Evolutionary conservation across 2,113 vertebrate species (phyloP).

Genomic region (Prunella fulvescens): DNA sequence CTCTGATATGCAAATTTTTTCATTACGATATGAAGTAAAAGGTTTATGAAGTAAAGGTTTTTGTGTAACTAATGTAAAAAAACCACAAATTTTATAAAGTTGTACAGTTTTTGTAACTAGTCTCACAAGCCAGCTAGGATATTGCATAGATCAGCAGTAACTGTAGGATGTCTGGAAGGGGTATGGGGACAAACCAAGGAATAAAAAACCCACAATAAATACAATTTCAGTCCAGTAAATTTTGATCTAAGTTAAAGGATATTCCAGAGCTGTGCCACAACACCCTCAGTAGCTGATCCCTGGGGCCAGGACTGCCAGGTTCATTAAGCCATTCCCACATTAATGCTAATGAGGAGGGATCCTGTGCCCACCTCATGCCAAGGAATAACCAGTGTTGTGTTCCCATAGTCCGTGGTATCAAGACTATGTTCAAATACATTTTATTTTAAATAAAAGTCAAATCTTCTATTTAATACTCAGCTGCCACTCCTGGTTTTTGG

Average conservation of each 20-base stretch:
- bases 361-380: not conserved
- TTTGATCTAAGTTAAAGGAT: conserved; percentile 63
- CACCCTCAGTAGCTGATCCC: not conserved
- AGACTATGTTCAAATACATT: conserved; percentile 80
- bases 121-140: conserved; percentile 71
- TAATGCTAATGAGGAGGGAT: conserved; percentile 19
- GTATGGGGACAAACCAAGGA: conserved; percentile 31
- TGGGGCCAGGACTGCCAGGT: not conserved
- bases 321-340: not conserved
- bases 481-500: not conserved
- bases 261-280: conserved; percentile 53
- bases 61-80: conserved; percentile 99
- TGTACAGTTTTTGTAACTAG: conserved; percentile 90
- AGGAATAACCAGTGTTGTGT: conserved; percentile 53
- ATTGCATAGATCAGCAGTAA: conserved; percentile 67
- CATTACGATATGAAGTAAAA: conserved; percentile 90
- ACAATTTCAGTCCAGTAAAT: not conserved
- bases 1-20: conserved; percentile 82
- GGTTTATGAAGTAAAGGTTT: conserved; percentile 93
- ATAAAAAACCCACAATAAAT: not conserved
- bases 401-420: conserved; percentile 54
- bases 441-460: conserved; percentile 86
- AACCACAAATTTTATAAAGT: conserved; percentile 98
- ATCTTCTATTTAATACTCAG: conserved; percentile 76
- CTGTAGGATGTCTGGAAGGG: conserved; percentile 54